phyloP scores from a whole-genome alignment of 2,888 invertebrate genomes.

The Microctonus hyperodae region DNA sequence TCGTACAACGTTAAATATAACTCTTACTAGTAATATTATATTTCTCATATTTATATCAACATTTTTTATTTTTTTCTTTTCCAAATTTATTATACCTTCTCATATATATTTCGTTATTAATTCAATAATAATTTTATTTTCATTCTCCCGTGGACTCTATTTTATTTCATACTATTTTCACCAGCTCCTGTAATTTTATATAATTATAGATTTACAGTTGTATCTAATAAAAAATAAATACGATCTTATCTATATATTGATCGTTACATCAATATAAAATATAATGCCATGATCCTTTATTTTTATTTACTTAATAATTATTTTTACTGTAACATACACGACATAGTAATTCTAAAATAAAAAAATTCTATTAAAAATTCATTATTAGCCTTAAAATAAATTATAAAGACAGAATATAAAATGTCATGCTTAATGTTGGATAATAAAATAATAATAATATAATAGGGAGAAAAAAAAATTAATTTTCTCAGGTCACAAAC shows the following conservation, averaged over 20 bases:
- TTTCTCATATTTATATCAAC: too few relatives aligned
- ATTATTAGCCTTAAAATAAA: not conserved
- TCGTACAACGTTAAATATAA: slow-evolving; percentile 16
- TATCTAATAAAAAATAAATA: not conserved
- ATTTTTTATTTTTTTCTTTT: not conserved
- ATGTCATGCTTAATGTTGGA: not conserved
- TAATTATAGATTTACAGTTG: not conserved
- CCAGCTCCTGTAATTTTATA: not conserved
- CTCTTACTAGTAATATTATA: not conserved
- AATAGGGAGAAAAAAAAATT: not conserved
- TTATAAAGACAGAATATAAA: not conserved
- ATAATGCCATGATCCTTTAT: slow-evolving; percentile 1
- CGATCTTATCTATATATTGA: not conserved
- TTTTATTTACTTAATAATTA: slow-evolving; percentile 4
- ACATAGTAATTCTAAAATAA: not conserved
- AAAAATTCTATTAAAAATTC: not conserved
- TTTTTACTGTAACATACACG: not conserved
- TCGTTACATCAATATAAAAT: not conserved
- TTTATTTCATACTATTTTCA: not conserved
- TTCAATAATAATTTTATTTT: not conserved
- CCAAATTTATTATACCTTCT: not conserved
- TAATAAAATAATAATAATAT: slow-evolving; percentile 12
- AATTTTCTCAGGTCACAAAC: slow-evolving; percentile 21
- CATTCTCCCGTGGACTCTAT: not conserved
- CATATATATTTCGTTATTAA: not conserved